These are phyloP conservation scores for Pangasius macronema DNA, from an alignment of 2,797 vertebrate genomes.

Conservation along the genomic window DNA sequence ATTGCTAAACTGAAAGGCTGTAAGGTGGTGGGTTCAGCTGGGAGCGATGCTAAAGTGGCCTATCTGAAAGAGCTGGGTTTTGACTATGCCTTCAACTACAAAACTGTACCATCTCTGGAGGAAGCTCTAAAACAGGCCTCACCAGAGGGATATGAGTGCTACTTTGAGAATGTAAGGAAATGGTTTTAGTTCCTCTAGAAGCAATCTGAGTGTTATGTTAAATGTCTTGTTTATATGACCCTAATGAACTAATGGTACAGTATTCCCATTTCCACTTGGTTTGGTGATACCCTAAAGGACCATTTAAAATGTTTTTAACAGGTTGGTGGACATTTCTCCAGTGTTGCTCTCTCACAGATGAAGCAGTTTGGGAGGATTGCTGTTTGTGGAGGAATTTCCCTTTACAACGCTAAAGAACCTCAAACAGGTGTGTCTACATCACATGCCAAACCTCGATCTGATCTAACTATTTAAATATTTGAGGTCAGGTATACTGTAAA, in stretches of 20 bases:
- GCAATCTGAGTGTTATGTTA: background rate
- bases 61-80: constrained; percentile 87
- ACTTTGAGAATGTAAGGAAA: constrained; percentile 88
- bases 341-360: constrained; percentile 74
- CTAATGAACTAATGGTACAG: background rate
- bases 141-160: constrained; percentile 88
- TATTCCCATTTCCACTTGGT: background rate
- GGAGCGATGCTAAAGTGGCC: constrained; percentile 83
- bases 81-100: constrained; percentile 91
- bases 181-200: background rate
- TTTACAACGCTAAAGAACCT: constrained; percentile 67
- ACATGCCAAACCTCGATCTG: background rate
- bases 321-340: constrained; percentile 82
- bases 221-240: background rate
- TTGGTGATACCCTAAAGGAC: background rate
- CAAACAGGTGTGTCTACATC: constrained; percentile 68
- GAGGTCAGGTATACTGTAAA: background rate
- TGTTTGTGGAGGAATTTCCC: constrained; percentile 78
- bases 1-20: constrained; percentile 90
- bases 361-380: constrained; percentile 77
- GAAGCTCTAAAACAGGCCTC: constrained; percentile 81
- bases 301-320: constrained; percentile 46
- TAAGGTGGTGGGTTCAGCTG: constrained; percentile 86
- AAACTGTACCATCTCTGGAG: constrained; percentile 81
- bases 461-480: background rate